Evolutionary conservation across 2,888 invertebrate genomes (phyloP), one percentile per base, ranked within the genome.

Genomic region (Harpagoxenus sublaevis): DNA sequence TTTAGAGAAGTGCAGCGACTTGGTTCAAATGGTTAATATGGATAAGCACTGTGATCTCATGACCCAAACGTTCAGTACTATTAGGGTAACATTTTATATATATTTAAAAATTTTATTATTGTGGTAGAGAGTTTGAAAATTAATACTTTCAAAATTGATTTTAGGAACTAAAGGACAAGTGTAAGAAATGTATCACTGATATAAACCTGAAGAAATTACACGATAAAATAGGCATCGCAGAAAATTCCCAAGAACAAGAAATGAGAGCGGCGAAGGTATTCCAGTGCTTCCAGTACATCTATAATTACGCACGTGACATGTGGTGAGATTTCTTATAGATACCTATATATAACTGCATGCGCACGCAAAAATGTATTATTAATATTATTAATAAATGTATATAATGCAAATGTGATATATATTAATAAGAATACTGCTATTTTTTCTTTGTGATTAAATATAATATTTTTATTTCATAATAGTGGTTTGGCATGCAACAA

Each of bases 241-340:
- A 86, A 12, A 82, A 89, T 63, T 15, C 74, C 2, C 63, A 71
- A 57, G 92, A 92, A 63, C 87, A 89, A 42, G 88, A 93, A 57
- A 79, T 51, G 3, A 91, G 92, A 57, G 93, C 94, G 2, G 74
- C 85, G 3, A 86, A 84, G 71, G 94, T 93, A 55, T 93, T 95
- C 18, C 84, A 89, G 15, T 91, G 91, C 77, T 94, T 95, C 9
- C 92, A 94, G 68, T 71, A 91, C 15, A 89, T 94, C 55, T 94
- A 94, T 81, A 85, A 73, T 15, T 94, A 90, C 55, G 89, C 94
- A 0, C 91, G 94, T 45, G 93, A 94, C 71, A 87, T 92, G 68
- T 94, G 94, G 94, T 92, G 86, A 91, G 84, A 62, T 79, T 74
- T 35, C 2, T n/a, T 6, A 35, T n/a, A 18, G 8, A 42, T 9